Percentiles rank a stretch among this genome's conserved stretches.
These are phyloP conservation scores for Pontoporia blainvillei DNA, from an alignment of 2,113 vertebrate genomes.

Conservation along the genomic window DNA sequence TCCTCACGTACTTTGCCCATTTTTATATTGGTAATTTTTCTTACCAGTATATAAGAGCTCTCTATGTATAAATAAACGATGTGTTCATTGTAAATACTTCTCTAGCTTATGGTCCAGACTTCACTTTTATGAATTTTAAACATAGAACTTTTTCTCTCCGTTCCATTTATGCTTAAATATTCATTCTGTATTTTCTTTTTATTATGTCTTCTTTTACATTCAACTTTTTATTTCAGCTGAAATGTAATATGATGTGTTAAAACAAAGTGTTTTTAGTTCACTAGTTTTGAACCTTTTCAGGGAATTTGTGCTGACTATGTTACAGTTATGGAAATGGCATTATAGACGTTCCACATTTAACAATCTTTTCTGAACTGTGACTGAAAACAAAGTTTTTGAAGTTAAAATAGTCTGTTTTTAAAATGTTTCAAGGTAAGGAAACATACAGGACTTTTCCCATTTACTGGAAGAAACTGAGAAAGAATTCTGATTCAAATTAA, in stretches of 20 bases:
- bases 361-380: neutral
- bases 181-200: neutral
- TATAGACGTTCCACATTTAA: neutral
- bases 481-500: constrained; percentile 32
- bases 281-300: neutral
- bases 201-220: neutral
- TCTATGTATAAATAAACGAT: neutral
- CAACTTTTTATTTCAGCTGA: constrained; percentile 5
- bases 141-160: neutral
- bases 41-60: neutral
- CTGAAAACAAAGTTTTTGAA: neutral
- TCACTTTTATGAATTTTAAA: constrained; percentile 19
- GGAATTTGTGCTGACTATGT: neutral
- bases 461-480: constrained; percentile 21
- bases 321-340: neutral
- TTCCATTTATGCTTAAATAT: constrained; percentile 5
- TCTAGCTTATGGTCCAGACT: neutral
- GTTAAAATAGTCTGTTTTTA: constrained; percentile 1
- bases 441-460: neutral
- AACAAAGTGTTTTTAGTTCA: neutral
- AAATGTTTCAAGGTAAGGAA: constrained; percentile 9
- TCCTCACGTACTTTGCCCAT: neutral
- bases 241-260: neutral
- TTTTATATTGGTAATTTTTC: constrained; percentile 5
- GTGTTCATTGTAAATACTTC: neutral